Evolutionary conservation across 1,140 invertebrate species (phyloP).

Genomic region (Oedothorax gibbosus): DNA sequence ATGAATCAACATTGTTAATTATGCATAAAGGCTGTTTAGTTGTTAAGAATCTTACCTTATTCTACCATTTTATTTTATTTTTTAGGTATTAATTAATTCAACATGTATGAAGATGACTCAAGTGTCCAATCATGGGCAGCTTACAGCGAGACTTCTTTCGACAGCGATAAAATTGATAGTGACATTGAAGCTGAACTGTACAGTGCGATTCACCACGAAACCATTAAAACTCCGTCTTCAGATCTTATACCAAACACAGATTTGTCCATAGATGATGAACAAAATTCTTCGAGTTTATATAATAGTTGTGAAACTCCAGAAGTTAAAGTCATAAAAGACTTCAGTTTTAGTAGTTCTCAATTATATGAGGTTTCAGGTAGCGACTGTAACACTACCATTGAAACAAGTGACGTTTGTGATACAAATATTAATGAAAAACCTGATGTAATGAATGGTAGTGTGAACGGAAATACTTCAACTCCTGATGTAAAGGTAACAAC

Average conservation of each 20-base stretch:
- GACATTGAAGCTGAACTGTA: conserved; percentile 59
- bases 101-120: not conserved
- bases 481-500: too few relatives aligned
- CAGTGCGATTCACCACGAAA: conserved; percentile 36
- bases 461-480: too few relatives aligned
- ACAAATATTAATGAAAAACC: too few relatives aligned
- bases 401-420: too few relatives aligned
- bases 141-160: not conserved
- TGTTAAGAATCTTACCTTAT: too few relatives aligned
- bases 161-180: conserved; percentile 47
- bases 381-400: not conserved
- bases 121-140: not conserved
- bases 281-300: not conserved
- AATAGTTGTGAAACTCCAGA: conserved; percentile 17
- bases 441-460: too few relatives aligned
- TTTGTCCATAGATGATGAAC: not conserved
- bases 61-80: not conserved
- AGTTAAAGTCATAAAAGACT: not conserved
- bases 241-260: not conserved
- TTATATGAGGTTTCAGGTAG: not conserved
- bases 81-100: not conserved
- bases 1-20: too few relatives aligned
- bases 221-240: not conserved
- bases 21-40: too few relatives aligned
- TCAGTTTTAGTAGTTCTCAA: not conserved